Percentiles rank a stretch among this genome's conserved stretches.
Conservation (phyloP, 2,797 vertebrate species). For the Enteromius treurensis region DNA sequence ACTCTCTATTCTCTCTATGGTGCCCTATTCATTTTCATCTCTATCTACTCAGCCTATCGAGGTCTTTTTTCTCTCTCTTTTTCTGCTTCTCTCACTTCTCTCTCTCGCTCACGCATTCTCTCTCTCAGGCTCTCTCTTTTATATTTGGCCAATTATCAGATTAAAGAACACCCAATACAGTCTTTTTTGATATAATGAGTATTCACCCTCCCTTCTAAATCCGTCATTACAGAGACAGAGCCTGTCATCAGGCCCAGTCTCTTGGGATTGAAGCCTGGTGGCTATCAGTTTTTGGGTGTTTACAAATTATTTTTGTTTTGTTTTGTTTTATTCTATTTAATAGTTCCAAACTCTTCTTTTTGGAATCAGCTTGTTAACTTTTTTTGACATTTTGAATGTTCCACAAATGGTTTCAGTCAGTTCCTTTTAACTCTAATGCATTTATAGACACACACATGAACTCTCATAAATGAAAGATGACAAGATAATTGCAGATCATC, state of each 20-base stretch:
- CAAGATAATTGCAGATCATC: constrained; percentile 31
- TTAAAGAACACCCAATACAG: constrained; percentile 47
- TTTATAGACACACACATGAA: neutral
- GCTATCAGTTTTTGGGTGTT: constrained; percentile 11
- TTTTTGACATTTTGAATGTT: constrained; percentile 14
- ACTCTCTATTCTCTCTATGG: constrained; percentile 46
- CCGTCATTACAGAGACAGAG: constrained; percentile 31
- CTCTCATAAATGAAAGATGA: neutral
- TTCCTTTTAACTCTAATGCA: neutral
- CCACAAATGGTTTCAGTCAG: constrained; percentile 11
- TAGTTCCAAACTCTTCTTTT: constrained; percentile 15
- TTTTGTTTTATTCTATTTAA: constrained; percentile 21
- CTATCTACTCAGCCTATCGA: constrained; percentile 37
- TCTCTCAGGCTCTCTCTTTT: constrained; percentile 31
- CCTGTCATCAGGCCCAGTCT: constrained; percentile 24
- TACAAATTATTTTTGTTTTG: neutral
- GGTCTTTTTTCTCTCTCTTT: constrained; percentile 10
- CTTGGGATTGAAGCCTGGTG: constrained; percentile 8
- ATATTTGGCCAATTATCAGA: constrained; percentile 50
- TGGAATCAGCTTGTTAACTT: constrained; percentile 9
- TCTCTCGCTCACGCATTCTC: constrained; percentile 11
- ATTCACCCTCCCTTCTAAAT: constrained; percentile 40
- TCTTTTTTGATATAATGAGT: constrained; percentile 43
- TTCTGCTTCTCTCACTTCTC: constrained; percentile 32
- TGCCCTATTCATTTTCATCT: constrained; percentile 55